These are phyloP conservation scores for Xylota segnis DNA, from an alignment of 2,888 invertebrate genomes.

Conservation along the genomic window DNA sequence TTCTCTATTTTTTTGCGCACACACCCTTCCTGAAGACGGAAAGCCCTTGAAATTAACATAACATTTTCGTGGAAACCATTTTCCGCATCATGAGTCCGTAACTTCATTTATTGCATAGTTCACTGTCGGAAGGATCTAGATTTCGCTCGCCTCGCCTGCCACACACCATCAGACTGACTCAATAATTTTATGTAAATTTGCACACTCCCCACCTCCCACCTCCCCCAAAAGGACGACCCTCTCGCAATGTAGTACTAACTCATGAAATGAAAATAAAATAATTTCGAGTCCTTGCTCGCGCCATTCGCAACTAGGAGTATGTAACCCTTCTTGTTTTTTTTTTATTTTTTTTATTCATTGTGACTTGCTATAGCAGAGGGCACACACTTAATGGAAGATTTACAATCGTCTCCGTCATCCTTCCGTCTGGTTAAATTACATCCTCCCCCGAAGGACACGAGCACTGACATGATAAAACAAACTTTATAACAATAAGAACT, in stretches of 20 bases:
- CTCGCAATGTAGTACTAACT: slow-evolving; percentile 22
- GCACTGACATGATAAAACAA: slow-evolving; percentile 56
- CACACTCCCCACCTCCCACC: too few relatives aligned
- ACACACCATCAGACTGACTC: slow-evolving; percentile 10
- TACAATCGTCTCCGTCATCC: slow-evolving; percentile 57
- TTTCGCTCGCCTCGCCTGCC: slow-evolving; percentile 12
- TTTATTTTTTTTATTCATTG: background rate
- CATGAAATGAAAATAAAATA: slow-evolving; percentile 55
- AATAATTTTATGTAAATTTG: slow-evolving; percentile 63
- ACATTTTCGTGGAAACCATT: slow-evolving; percentile 45
- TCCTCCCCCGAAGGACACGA: slow-evolving; percentile 47
- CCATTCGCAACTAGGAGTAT: background rate
- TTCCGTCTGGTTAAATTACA: slow-evolving; percentile 66
- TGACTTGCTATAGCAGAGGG: slow-evolving; percentile 11
- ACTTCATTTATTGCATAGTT: slow-evolving; percentile 58
- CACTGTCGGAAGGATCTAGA: slow-evolving; percentile 40
- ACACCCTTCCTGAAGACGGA: background rate
- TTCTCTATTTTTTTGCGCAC: background rate
- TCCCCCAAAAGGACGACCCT: background rate
- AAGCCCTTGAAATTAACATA: slow-evolving; percentile 49
- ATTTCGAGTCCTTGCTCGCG: slow-evolving; percentile 29
- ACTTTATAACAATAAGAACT: slow-evolving; percentile 68
- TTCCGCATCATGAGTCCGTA: slow-evolving; percentile 59
- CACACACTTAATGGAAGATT: slow-evolving; percentile 56
- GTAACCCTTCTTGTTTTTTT: slow-evolving; percentile 50